phyloP scores from a whole-genome alignment of 2,888 invertebrate genomes.

The Tetragnatha montana region DNA sequence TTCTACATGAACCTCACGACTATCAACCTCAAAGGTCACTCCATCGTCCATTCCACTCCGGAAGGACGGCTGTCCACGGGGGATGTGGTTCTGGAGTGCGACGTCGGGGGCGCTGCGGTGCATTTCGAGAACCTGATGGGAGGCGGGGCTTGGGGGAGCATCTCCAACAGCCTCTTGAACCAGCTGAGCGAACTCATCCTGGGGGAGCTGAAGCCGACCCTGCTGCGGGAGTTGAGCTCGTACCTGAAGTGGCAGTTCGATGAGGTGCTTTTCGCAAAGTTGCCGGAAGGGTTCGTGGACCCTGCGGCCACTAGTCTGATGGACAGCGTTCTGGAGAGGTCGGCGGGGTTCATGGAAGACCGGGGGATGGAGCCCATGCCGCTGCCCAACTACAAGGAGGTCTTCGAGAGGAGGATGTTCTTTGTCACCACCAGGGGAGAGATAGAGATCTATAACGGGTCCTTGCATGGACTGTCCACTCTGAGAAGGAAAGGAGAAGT shows the following conservation, averaged over 20 bases:
- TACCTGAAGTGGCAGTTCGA: slow-evolving; percentile 86
- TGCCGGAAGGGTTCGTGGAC: slow-evolving; percentile 75
- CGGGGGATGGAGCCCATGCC: slow-evolving; percentile 85
- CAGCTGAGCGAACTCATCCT: slow-evolving; percentile 88
- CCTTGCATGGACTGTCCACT: slow-evolving; percentile 86
- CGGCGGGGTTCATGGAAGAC: slow-evolving; percentile 82
- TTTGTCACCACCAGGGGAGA: slow-evolving; percentile 78
- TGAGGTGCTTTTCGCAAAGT: slow-evolving; percentile 79
- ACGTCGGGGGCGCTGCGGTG: slow-evolving; percentile 85
- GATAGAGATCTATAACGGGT: slow-evolving; percentile 84
- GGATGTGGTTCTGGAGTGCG: slow-evolving; percentile 86
- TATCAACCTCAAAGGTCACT: slow-evolving; percentile 83
- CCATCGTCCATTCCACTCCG: slow-evolving; percentile 83
- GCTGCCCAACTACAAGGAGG: slow-evolving; percentile 77
- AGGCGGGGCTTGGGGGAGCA: slow-evolving; percentile 83
- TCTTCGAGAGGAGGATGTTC: slow-evolving; percentile 70
- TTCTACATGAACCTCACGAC: slow-evolving; percentile 86
- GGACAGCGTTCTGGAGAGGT: slow-evolving; percentile 87
- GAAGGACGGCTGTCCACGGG: slow-evolving; percentile 87
- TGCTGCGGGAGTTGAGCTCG: slow-evolving; percentile 83
- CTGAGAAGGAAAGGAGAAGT: slow-evolving; percentile 80
- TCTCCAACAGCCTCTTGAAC: slow-evolving; percentile 81
- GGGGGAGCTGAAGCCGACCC: slow-evolving; percentile 89
- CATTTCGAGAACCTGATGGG: slow-evolving; percentile 85
- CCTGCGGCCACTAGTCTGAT: slow-evolving; percentile 61